Evolutionary conservation across 2,888 invertebrate genomes (phyloP).

Genomic region (Ophion costatus): DNA sequence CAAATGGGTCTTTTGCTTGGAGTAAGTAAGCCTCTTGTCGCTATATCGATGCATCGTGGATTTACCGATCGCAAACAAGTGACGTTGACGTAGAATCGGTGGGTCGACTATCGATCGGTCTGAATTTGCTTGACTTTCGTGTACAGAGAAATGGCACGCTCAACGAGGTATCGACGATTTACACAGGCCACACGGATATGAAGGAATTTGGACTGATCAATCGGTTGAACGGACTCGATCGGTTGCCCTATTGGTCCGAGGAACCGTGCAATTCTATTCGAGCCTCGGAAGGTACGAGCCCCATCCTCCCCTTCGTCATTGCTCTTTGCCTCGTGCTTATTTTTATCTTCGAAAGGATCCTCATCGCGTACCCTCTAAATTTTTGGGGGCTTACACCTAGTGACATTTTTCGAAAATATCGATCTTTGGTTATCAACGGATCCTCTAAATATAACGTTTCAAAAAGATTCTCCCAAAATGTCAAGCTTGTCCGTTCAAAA

Average conservation of each 20-base stretch:
- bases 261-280: constrained; percentile 88
- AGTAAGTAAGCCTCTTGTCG: constrained; percentile 85
- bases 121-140: constrained; percentile 4
- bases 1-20: constrained; percentile 91
- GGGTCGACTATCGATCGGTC: background rate
- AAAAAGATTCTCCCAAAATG: too few relatives aligned
- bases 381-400: too few relatives aligned
- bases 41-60: background rate
- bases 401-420: too few relatives aligned
- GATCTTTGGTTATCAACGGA: too few relatives aligned
- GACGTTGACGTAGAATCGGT: background rate
- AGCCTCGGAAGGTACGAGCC: constrained; percentile 83
- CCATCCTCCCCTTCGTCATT: background rate
- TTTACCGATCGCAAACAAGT: background rate
- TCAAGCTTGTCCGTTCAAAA: too few relatives aligned
- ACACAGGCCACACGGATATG: constrained; percentile 90
- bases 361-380: too few relatives aligned
- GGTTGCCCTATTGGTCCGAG: constrained; percentile 90
- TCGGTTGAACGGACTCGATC: constrained; percentile 90
- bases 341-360: background rate
- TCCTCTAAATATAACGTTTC: too few relatives aligned
- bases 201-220: constrained; percentile 92
- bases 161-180: constrained; percentile 92
- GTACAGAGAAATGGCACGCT: constrained; percentile 91
- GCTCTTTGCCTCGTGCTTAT: background rate